Base-by-base conservation (phyloP, 2,888 invertebrate species). In the Callyntrura guangdongensis region DNA sequence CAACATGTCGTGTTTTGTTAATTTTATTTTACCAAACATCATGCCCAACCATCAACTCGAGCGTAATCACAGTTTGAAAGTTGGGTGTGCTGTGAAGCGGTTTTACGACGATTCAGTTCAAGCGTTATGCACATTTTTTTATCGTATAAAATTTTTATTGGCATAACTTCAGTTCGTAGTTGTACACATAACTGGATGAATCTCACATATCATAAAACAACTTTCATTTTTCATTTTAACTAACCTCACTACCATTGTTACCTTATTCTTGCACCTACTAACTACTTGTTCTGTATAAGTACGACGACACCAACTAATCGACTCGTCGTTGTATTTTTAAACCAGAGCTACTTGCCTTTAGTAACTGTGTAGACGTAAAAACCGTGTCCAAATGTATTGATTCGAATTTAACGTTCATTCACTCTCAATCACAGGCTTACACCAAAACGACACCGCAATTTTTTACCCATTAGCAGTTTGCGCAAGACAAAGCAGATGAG, bases 221-320 rank as follows among this genome's bases (percentile, higher is more conserved):
- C 84, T 84, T 84, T 84, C 84, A 53, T 84, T 84, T 82, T 86
- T 74, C 22, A 72, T 85, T 85, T 69, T 72, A 67, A 56, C 20
- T 47, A 17, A 1, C 11, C 22, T 64, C 36, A 61, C n/a, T 59
- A 17, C 61, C n/a, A 5, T 81, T 22, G 49, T 67, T 22, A 83
- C 22, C 45, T 67, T 67, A 47, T 27, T 67, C 27, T 67, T 67
- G 0, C 27, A 8, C 36, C 5, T 36, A 6, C 36, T 36, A 36
- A 36, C 36, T 6, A 36, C 36, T 36, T 36, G 36, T 6, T 27
- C 27, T 22, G 61, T 22, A 22, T 22, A 5, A 0, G 8, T 12
- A 67, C 14, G 6, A 36, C 36, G 36, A 36, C 36, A 4, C 36
- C 36, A 36, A 36, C 36, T 36, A 36, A 36, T 4, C 2, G 36